Conservation (phyloP, 92 coral and sea anemone genomes). For the Palythoa grandis region DNA sequence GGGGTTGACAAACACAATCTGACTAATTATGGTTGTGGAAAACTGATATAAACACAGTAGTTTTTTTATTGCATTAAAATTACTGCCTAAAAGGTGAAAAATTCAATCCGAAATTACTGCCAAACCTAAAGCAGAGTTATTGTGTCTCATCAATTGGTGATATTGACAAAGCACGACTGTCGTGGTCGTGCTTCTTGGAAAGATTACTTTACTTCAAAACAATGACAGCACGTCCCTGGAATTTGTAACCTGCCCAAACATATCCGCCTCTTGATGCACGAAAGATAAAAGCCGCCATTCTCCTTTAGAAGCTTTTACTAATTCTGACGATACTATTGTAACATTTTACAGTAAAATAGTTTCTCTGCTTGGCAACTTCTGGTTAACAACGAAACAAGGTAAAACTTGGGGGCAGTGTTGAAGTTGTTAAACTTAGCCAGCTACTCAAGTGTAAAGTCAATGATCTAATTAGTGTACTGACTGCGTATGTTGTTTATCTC, state of each 20-base stretch:
- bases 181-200: background rate
- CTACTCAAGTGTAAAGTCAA: conserved; percentile 40
- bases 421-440: conserved; percentile 1
- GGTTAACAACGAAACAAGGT: background rate
- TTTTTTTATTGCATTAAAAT: background rate
- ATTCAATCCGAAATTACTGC: background rate
- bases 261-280: background rate
- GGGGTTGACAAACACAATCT: background rate
- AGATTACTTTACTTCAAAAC: background rate
- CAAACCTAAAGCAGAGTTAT: no score
- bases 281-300: background rate
- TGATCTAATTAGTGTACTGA: conserved; percentile 32
- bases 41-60: no score
- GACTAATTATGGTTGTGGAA: background rate
- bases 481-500: background rate
- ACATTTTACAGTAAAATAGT: background rate
- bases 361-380: no score
- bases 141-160: no score
- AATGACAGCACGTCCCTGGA: conserved; percentile 23
- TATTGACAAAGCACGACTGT: background rate
- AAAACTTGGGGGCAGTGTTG: conserved; percentile 2
- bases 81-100: background rate
- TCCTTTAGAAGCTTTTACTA: background rate
- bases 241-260: conserved; percentile 20
- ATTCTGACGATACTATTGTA: background rate